A percentile compares a stretch with the other conserved stretches of the same genome.
phyloP scores from a whole-genome alignment of 2,888 invertebrate species.

The Prosopocoilus inquinatus region DNA sequence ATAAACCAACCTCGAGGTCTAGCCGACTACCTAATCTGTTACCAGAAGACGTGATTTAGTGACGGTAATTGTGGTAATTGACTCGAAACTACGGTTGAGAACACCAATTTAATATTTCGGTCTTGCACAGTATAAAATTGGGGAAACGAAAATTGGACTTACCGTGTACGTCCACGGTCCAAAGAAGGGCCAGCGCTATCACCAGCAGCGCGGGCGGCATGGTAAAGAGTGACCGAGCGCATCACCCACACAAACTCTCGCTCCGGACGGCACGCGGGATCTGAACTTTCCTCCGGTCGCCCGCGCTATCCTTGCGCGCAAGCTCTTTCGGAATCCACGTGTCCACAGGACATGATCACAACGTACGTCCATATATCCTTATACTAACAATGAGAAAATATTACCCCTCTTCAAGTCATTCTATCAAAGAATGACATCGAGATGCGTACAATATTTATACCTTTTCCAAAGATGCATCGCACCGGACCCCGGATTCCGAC shows the following conservation, averaged over 20 bases:
- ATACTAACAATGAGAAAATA: conserved; percentile 1
- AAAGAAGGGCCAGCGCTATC: conserved; percentile 31
- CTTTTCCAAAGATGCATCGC: too few species aligned
- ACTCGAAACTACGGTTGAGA: conserved; percentile 20
- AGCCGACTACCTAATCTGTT: not conserved
- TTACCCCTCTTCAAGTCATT: not conserved
- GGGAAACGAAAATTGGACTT: conserved; percentile 22
- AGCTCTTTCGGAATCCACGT: conserved; percentile 2
- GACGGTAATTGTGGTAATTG: conserved; percentile 46
- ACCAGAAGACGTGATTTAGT: not conserved
- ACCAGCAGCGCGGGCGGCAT: conserved; percentile 39
- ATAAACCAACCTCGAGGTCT: not conserved
- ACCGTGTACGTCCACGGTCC: conserved; percentile 30
- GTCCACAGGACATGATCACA: not conserved
- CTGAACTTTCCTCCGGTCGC: conserved; percentile 26
- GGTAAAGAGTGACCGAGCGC: conserved; percentile 35
- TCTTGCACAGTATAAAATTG: not conserved
- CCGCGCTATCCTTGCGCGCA: not conserved
- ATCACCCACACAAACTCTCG: conserved; percentile 35
- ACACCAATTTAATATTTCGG: conserved; percentile 19
- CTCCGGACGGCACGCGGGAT: conserved; percentile 32
- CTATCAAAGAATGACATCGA: too few species aligned
- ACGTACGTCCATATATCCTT: conserved; percentile 1
- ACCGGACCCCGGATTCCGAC: too few species aligned
- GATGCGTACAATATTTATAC: too few species aligned